A percentile compares a stretch with the other conserved stretches of the same genome.
Conservation (phyloP, 2,113 vertebrate species). For the Catharus fuscescens region DNA sequence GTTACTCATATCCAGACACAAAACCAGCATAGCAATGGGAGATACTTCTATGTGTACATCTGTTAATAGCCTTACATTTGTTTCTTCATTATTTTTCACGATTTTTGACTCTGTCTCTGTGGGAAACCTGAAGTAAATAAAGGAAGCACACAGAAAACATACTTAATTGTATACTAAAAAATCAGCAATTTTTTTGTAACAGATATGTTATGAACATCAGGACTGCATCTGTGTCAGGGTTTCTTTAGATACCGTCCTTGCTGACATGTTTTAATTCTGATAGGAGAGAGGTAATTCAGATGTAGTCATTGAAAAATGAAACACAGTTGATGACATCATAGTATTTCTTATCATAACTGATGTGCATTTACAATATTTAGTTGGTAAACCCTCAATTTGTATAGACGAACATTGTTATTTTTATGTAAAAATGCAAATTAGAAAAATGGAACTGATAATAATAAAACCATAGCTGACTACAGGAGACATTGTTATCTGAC, state of each 20-base stretch:
- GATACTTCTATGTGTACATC: fast-evolving
- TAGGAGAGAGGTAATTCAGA: not conserved
- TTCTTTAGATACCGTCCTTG: not conserved
- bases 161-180: not conserved
- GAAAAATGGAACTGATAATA: not conserved
- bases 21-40: not conserved
- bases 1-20: not conserved
- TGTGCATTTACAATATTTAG: not conserved
- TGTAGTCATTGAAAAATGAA: not conserved
- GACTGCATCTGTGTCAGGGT: not conserved
- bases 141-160: not conserved
- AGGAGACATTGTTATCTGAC: not conserved
- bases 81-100: not conserved
- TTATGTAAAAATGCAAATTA: not conserved
- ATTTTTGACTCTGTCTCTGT: not conserved
- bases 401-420: not conserved
- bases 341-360: not conserved
- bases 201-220: not conserved
- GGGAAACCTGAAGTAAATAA: not conserved
- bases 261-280: not conserved
- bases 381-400: not conserved
- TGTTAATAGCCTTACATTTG: not conserved
- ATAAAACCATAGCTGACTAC: not conserved
- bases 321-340: not conserved
- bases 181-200: not conserved